phyloP scores from a whole-genome alignment of 1,140 invertebrate genomes.

The Ladona fulva region DNA sequence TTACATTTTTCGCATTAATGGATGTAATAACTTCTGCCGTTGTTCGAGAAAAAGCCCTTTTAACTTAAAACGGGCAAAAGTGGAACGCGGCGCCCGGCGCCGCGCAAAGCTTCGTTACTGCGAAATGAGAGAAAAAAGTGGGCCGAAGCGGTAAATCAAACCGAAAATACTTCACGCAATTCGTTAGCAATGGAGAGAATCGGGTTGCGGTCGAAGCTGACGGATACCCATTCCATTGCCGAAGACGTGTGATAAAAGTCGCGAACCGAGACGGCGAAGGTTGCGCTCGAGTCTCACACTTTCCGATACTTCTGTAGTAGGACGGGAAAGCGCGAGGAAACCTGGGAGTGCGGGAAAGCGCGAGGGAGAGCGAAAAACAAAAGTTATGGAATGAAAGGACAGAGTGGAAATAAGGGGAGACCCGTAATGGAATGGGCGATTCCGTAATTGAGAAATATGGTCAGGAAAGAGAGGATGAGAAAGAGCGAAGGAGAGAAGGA shows the following conservation, averaged over 20 bases:
- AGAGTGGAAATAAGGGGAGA: neutral
- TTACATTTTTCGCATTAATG: neutral
- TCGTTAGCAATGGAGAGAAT: neutral
- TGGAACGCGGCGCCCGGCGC: neutral
- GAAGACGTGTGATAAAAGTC: too few relatives aligned
- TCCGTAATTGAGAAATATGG: neutral
- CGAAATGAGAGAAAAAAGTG: neutral
- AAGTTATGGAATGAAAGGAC: neutral
- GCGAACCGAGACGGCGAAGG: neutral
- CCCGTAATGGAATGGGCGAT: neutral
- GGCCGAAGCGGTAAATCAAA: neutral
- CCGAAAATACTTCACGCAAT: neutral
- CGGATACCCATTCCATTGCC: too few relatives aligned
- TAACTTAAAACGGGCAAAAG: neutral
- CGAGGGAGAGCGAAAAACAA: neutral
- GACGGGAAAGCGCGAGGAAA: neutral
- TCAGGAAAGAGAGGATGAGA: neutral
- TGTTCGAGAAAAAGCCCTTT: neutral
- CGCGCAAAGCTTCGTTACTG: neutral
- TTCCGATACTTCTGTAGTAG: neutral
- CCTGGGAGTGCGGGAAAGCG: neutral
- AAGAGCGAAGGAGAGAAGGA: constrained; percentile 12
- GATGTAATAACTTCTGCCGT: neutral
- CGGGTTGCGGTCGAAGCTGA: neutral
- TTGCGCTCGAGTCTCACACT: neutral